Conservation (phyloP, 2,797 vertebrate genomes). For the Lophius americanus region DNA sequence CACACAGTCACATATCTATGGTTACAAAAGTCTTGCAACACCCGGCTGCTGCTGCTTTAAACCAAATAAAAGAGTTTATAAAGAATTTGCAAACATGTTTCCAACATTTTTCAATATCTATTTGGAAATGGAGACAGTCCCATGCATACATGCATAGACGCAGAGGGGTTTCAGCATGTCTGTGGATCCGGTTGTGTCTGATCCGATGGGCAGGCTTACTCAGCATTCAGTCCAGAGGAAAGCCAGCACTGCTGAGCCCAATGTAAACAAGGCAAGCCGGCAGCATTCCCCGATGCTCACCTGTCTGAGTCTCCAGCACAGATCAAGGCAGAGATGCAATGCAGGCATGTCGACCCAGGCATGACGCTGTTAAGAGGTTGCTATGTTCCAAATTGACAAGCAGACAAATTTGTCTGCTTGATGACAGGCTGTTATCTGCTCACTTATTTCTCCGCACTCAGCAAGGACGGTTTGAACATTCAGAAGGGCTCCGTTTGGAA, state of each 20-base stretch:
- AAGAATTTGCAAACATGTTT: background rate
- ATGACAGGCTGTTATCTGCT: constrained; percentile 12
- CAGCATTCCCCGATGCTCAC: constrained; percentile 60
- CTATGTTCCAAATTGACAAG: constrained; percentile 36
- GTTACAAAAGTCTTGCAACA: constrained; percentile 16
- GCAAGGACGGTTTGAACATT: constrained; percentile 6
- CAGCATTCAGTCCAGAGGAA: constrained; percentile 30
- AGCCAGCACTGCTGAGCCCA: constrained; percentile 30
- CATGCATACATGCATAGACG: background rate
- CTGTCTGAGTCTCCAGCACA: constrained; percentile 67
- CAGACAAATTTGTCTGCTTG: constrained; percentile 23
- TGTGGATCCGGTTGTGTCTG: constrained; percentile 27
- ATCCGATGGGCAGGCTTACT: constrained; percentile 25
- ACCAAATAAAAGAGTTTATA: background rate
- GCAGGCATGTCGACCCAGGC: constrained; percentile 59
- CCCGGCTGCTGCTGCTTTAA: constrained; percentile 7
- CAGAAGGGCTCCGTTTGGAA: constrained; percentile 27
- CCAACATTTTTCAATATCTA: background rate
- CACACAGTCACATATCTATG: background rate
- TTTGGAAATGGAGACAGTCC: background rate
- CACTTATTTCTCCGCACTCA: constrained; percentile 21
- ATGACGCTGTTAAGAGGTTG: constrained; percentile 50
- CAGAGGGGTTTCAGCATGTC: background rate
- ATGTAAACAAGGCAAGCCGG: constrained; percentile 53
- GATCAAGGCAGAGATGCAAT: constrained; percentile 48